phyloP scores from a whole-genome alignment of 2,113 vertebrate genomes.

The Corythornis vintsioides region DNA sequence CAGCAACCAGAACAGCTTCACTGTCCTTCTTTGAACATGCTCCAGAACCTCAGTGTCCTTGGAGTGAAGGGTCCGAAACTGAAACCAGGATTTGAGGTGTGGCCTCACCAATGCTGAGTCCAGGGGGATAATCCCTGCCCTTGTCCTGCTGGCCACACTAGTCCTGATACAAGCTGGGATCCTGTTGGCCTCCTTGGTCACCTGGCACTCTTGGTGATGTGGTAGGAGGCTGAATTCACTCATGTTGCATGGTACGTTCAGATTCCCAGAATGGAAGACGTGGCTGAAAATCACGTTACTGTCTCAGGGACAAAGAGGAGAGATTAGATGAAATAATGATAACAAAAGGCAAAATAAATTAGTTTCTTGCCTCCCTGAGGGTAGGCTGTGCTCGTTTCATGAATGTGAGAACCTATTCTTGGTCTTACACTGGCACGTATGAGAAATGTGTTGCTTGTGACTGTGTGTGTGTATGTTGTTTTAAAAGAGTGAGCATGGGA shows the following conservation, averaged over 20 bases:
- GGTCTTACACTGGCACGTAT: neutral
- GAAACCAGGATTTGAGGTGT: neutral
- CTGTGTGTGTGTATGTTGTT: neutral
- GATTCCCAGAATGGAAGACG: neutral
- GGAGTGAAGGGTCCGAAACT: neutral
- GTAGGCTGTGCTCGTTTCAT: conserved; percentile 10
- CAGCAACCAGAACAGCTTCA: neutral
- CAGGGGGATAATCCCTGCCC: neutral
- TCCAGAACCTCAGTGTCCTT: neutral
- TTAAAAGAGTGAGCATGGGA: neutral
- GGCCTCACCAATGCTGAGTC: neutral
- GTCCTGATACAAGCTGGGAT: neutral
- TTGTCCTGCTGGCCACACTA: neutral
- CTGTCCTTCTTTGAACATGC: neutral
- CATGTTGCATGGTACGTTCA: neutral
- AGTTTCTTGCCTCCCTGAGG: neutral
- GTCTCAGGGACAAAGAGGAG: neutral
- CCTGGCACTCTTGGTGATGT: neutral
- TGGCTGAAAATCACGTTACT: neutral
- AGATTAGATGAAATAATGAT: conserved; percentile 1
- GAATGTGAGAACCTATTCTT: conserved; percentile 36
- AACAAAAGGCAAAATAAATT: conserved; percentile 40
- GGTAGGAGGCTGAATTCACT: neutral
- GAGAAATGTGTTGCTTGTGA: neutral
- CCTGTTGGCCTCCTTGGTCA: neutral